Evolutionary conservation across 2,888 invertebrate species (phyloP).

Genomic region (Zygogramma bicolorata): DNA sequence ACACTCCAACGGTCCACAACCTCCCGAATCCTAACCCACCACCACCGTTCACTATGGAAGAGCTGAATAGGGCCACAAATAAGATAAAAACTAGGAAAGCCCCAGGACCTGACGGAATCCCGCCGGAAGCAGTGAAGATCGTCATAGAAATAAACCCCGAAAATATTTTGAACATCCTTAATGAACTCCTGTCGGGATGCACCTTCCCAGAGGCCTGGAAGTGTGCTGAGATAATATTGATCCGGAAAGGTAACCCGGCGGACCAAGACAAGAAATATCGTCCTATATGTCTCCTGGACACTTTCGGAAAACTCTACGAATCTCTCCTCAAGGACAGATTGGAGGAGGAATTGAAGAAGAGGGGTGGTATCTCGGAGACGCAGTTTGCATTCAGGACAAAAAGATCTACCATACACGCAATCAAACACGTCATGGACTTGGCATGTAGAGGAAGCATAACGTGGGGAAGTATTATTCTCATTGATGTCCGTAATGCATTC

Average conservation of each 20-base stretch:
- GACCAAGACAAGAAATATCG: neutral
- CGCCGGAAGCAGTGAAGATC: conserved; percentile 10
- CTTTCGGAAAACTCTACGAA: neutral
- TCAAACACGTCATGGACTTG: conserved; percentile 22
- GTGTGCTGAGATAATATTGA: conserved; percentile 17
- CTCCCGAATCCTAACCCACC: neutral
- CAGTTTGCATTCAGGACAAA: neutral
- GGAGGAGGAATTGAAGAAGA: neutral
- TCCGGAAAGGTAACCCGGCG: conserved; percentile 1
- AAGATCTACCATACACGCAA: neutral
- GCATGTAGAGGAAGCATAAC: conserved; percentile 18
- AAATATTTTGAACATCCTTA: neutral
- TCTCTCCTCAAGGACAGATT: neutral
- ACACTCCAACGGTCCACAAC: neutral
- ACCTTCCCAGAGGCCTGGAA: conserved; percentile 38
- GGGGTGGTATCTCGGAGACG: neutral
- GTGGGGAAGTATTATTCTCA: neutral
- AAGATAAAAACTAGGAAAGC: conserved; percentile 18
- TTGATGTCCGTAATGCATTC: neutral
- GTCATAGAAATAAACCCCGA: neutral
- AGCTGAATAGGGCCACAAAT: neutral
- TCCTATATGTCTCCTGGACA: neutral
- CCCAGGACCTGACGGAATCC: conserved; percentile 25
- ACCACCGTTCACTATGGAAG: neutral
- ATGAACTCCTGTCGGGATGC: neutral